Evolutionary conservation across 1,140 invertebrate species (phyloP), one percentile per base, ranked within the genome.

Genomic region (Scylla paramamosain): DNA sequence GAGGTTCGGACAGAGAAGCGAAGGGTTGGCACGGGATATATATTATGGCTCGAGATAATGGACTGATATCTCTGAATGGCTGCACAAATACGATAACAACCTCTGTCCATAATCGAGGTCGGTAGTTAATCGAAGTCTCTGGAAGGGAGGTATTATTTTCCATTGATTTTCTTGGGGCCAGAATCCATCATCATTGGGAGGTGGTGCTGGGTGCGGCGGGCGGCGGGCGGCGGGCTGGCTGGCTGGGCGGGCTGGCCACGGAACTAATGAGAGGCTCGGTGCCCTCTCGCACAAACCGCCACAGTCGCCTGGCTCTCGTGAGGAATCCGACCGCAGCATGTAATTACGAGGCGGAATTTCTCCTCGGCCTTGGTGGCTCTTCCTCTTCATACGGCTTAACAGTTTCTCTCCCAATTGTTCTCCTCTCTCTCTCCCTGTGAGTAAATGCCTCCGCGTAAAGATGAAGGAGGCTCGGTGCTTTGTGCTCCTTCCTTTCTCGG

Each of bases 11-110:
- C 32, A 10, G 4, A 8, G 25, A 25, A 77, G 67, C 4, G 67
- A 77, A 77, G 67, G 67, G 67, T 77, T 77, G 67, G 67, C 67
- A 7, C 16, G 67, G 67, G 67, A 77, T 77, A n/a, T 77, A 77
- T 77, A 77, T 77, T 77, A 77, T n/a, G 67, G n/a, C 67, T n/a
- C 10, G 20, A 77, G 67, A 77, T 77, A 77, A 77, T 77, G 67
- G 67, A 77, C 67, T 77, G n/a, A 77, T 77, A 77, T 77, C 20
- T 77, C 67, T 77, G 67, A 77, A 77, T 77, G 67, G 67, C 67
- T 77, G 67, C 67, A 77, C 67, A 77, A 77, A 77, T 77, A 77
- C 67, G 67, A 77, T 77, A 77, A 77, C 67, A 77, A 77, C 67
- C 67, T 25, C 67, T 77, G 67, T n/a, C 67, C 67, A 77, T 77